phyloP scores from a whole-genome alignment of 2,797 vertebrate species.

The Pogoniulus pusillus region DNA sequence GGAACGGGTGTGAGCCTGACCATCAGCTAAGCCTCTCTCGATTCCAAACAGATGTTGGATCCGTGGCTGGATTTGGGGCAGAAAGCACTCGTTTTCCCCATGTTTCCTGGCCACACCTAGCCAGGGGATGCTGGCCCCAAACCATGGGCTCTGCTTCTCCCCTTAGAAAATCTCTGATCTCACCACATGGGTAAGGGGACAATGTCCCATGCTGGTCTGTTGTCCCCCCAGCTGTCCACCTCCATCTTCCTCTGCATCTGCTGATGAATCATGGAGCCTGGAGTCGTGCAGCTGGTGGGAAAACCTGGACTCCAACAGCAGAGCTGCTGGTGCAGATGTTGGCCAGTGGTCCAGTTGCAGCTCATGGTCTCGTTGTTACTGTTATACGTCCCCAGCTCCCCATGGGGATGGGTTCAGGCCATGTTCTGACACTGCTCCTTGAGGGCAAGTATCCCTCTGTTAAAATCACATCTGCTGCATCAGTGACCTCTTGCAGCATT shows the following conservation, averaged over 20 bases:
- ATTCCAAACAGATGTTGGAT: constrained; percentile 13
- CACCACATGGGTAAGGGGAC: rapidly evolving
- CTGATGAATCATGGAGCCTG: not conserved
- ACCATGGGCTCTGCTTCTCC: not conserved
- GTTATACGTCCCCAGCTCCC: not conserved
- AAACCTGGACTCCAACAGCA: not conserved
- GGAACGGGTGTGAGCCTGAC: not conserved
- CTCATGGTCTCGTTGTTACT: not conserved
- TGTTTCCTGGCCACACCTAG: not conserved
- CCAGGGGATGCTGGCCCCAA: not conserved
- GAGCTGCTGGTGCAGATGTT: not conserved
- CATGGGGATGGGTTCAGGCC: rapidly evolving
- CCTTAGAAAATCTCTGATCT: not conserved
- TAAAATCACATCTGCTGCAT: not conserved
- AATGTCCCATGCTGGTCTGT: rapidly evolving
- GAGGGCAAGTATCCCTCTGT: not conserved
- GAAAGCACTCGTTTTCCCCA: constrained; percentile 21
- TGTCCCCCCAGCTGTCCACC: not conserved
- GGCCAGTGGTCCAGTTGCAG: not conserved
- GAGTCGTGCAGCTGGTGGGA: not conserved
- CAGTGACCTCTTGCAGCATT: not conserved
- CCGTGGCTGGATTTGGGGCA: constrained; percentile 11
- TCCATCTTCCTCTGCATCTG: not conserved
- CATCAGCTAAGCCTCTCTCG: not conserved
- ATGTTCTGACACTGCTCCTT: not conserved